Evolutionary conservation across 2,113 vertebrate species (phyloP).

Genomic region (Melanocharis versteri): DNA sequence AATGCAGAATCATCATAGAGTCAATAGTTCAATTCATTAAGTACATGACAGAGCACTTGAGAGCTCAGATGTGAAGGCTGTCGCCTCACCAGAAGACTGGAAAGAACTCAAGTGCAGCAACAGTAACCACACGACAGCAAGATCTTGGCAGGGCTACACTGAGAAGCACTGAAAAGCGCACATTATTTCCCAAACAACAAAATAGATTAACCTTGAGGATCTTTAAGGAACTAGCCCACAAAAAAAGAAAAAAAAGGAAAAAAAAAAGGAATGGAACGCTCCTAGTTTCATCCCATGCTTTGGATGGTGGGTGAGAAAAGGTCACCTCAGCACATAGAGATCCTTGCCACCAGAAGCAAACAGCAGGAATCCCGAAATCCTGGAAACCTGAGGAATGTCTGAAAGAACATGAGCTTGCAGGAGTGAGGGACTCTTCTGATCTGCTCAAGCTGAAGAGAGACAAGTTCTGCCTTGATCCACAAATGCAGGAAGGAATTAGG

Average conservation of each 20-base stretch:
- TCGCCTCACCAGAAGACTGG: neutral
- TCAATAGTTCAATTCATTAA: neutral
- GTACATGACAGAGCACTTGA: neutral
- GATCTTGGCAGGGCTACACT: neutral
- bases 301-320: neutral
- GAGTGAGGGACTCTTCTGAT: neutral
- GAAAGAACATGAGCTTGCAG: neutral
- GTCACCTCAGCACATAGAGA: neutral
- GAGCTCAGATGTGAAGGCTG: neutral
- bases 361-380: neutral
- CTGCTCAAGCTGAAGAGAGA: neutral
- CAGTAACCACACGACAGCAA: neutral
- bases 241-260: too few species aligned
- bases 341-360: neutral
- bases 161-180: neutral
- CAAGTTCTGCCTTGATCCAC: neutral
- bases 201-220: rapidly evolving
- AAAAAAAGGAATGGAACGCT: neutral
- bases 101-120: neutral
- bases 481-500: neutral
- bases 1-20: neutral
- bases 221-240: neutral
- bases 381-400: neutral
- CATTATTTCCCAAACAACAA: neutral
- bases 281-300: neutral